These are phyloP conservation scores for Neodon shergylaensis DNA, from an alignment of 2,113 vertebrate genomes.

Conservation along the genomic window DNA sequence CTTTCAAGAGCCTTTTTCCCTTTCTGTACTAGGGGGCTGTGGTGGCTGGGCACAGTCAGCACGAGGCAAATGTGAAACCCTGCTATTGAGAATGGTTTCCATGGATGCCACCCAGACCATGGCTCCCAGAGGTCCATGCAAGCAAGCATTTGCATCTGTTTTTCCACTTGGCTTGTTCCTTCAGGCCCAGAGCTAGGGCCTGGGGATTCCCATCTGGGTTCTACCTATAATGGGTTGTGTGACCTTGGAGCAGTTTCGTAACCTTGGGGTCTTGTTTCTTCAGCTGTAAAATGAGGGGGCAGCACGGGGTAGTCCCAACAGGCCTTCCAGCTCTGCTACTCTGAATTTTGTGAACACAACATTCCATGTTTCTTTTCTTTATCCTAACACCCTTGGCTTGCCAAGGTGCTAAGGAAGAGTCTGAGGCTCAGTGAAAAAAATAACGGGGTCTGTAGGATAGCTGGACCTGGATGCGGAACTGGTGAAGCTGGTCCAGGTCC, in stretches of 20 bases:
- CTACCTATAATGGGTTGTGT: conserved; percentile 67
- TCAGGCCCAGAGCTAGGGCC: conserved; percentile 25
- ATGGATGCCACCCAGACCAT: background rate
- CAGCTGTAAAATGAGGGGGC: conserved; percentile 75
- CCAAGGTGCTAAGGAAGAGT: background rate
- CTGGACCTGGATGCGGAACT: background rate
- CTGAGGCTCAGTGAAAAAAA: background rate
- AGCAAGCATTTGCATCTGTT: conserved; percentile 60
- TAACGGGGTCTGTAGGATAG: background rate
- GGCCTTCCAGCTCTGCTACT: background rate
- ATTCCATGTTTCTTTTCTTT: background rate
- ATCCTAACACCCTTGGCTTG: background rate
- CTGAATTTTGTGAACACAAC: conserved; percentile 39
- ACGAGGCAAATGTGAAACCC: background rate
- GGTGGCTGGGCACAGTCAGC: background rate
- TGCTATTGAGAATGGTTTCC: background rate
- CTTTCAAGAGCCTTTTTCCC: background rate
- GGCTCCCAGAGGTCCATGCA: background rate
- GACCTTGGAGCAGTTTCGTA: conserved; percentile 68
- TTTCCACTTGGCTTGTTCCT: conserved; percentile 67
- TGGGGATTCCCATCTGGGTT: conserved; percentile 59
- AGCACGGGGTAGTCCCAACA: conserved; percentile 32
- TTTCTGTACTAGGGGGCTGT: fast-evolving
- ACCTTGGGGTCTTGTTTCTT: conserved; percentile 69
- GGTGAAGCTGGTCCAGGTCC: background rate